Percentiles rank a stretch among this genome's conserved stretches.
Conservation (phyloP, 2,888 invertebrate genomes). For the Coelopa pilipes region DNA sequence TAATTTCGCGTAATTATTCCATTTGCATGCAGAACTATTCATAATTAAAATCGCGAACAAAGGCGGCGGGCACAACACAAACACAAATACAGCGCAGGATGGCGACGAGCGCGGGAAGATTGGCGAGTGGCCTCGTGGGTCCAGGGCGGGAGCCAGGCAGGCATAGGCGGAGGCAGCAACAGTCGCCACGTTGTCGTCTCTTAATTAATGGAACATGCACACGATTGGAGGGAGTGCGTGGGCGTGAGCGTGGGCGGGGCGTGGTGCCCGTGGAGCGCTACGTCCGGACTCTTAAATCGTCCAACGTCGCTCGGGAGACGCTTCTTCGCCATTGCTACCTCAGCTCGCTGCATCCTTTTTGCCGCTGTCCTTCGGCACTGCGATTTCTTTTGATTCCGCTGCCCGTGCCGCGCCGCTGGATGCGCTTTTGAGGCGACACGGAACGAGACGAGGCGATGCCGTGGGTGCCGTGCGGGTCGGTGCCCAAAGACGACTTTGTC, state of each 20-base stretch:
- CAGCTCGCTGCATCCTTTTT: too few species aligned
- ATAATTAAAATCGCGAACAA: slow-evolving; percentile 26
- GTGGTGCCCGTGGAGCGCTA: neutral
- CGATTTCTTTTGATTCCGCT: slow-evolving; percentile 15
- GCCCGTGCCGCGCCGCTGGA: neutral
- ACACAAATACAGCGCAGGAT: neutral
- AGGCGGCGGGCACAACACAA: neutral
- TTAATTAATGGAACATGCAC: slow-evolving; percentile 33
- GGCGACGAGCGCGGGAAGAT: neutral
- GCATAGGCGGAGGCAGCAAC: neutral
- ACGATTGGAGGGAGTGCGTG: slow-evolving; percentile 6
- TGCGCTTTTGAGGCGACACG: neutral
- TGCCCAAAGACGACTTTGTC: neutral
- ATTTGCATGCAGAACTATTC: slow-evolving; percentile 56
- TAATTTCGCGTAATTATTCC: slow-evolving; percentile 57
- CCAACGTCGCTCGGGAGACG: slow-evolving; percentile 12
- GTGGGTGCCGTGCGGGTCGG: neutral
- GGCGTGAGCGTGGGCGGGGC: slow-evolving; percentile 3
- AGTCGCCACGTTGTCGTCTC: slow-evolving; percentile 4
- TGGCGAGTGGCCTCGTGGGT: neutral
- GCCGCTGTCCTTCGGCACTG: too few species aligned
- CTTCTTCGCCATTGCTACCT: neutral
- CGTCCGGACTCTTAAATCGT: slow-evolving; percentile 31
- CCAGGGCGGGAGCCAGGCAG: neutral
- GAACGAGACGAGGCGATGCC: neutral